phyloP scores from a whole-genome alignment of 2,113 vertebrate species.

The Ammodytes marinus region DNA sequence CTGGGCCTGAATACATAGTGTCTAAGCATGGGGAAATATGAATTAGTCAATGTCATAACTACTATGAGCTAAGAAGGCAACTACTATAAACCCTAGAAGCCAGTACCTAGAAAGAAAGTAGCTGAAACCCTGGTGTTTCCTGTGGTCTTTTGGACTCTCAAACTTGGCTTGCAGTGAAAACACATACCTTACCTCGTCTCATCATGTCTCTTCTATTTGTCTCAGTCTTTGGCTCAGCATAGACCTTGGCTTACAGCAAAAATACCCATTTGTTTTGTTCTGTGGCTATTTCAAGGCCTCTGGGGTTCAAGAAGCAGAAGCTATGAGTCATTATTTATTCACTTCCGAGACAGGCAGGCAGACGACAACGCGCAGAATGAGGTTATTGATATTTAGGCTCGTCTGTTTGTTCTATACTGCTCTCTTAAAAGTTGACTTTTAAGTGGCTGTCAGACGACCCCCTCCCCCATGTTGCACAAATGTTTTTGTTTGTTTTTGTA shows the following conservation, averaged over 20 bases:
- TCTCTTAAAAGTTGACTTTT: not conserved
- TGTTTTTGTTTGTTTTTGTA: not conserved
- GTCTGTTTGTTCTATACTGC: not conserved
- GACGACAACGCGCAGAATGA: conserved; percentile 5
- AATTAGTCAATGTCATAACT: not conserved
- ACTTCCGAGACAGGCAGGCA: not conserved
- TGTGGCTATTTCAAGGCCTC: conserved; percentile 26
- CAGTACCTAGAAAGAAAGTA: not conserved
- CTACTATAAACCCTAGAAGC: not conserved
- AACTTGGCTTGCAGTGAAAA: not conserved
- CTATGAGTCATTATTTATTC: conserved; percentile 51
- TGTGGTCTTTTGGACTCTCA: not conserved
- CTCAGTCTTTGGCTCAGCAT: conserved; percentile 14
- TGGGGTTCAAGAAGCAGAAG: conserved; percentile 34
- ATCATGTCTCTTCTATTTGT: conserved; percentile 14
- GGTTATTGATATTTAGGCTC: not conserved
- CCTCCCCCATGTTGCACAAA: too few species aligned
- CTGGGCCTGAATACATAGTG: not conserved
- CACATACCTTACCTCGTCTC: not conserved
- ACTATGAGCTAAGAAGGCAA: not conserved
- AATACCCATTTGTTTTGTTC: conserved; percentile 18
- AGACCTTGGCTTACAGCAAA: conserved; percentile 23
- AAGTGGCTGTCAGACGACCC: too few species aligned
- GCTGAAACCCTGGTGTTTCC: not conserved
- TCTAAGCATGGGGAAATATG: not conserved